These are phyloP conservation scores for Ennomos quercinarius DNA, from an alignment of 2,888 invertebrate species.

Conservation along the genomic window DNA sequence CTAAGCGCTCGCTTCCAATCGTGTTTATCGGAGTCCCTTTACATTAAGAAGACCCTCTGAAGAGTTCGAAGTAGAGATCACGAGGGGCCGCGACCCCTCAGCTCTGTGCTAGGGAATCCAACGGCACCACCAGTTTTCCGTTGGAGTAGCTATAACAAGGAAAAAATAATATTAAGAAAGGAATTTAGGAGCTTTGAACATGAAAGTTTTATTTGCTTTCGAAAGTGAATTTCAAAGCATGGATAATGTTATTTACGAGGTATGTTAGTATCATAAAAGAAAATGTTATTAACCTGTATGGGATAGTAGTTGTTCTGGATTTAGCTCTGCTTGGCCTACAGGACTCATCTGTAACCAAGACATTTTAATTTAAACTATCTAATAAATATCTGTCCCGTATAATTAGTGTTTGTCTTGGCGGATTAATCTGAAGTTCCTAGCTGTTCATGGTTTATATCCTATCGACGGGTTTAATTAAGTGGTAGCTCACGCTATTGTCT, in stretches of 20 bases:
- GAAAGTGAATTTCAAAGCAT: conserved; percentile 16
- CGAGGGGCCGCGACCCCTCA: conserved; percentile 74
- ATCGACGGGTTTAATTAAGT: conserved; percentile 79
- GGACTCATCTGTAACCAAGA: conserved; percentile 83
- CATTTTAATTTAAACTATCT: conserved; percentile 39
- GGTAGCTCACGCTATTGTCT: conserved; percentile 80
- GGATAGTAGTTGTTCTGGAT: conserved; percentile 83
- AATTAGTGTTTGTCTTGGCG: conserved; percentile 60
- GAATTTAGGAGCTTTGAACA: not conserved
- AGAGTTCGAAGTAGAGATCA: conserved; percentile 73
- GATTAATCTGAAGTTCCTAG: conserved; percentile 67
- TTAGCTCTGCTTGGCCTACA: conserved; percentile 85
- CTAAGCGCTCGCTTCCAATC: conserved; percentile 18
- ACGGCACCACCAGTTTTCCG: conserved; percentile 86
- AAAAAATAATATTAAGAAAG: conserved; percentile 41
- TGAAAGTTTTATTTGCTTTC: not conserved
- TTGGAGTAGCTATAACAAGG: conserved; percentile 83
- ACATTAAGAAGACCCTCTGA: conserved; percentile 71
- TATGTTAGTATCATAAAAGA: conserved; percentile 41
- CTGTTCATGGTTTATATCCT: conserved; percentile 63
- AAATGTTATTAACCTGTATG: conserved; percentile 80
- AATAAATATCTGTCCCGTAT: conserved; percentile 30
- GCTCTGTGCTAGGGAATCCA: conserved; percentile 85
- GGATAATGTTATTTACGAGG: conserved; percentile 16
- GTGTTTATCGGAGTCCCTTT: conserved; percentile 55